Conservation (phyloP, 2,888 invertebrate genomes). For the Xestia c-nigrum region DNA sequence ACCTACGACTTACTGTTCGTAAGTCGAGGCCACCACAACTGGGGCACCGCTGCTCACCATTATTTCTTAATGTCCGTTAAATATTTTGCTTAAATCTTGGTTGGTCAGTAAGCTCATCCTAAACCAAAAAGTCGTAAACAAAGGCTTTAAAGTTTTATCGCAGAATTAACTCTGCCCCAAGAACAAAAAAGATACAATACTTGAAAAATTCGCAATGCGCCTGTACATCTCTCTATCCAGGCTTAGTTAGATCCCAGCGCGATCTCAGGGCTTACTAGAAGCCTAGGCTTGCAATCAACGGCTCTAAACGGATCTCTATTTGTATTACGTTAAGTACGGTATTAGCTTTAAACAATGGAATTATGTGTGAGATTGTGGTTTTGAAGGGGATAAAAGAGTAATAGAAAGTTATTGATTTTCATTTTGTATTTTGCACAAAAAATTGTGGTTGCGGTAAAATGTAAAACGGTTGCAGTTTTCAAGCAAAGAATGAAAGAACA, state of each 20-base stretch:
- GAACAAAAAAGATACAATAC: slow-evolving; percentile 21
- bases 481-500: no score
- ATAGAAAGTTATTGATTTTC: not conserved
- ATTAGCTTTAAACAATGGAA: slow-evolving; percentile 40
- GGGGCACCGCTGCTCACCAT: no score
- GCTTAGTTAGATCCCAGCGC: slow-evolving; percentile 61
- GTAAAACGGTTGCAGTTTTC: no score
- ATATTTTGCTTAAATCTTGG: not conserved
- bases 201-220: slow-evolving; percentile 57
- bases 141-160: slow-evolving; percentile 33
- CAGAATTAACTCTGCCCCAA: slow-evolving; percentile 28
- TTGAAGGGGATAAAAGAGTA: not conserved
- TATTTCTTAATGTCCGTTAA: not conserved
- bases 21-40: no score
- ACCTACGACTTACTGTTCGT: no score
- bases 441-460: not conserved
- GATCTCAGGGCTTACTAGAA: slow-evolving; percentile 60
- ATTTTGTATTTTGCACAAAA: not conserved
- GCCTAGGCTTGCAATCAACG: slow-evolving; percentile 65
- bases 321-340: slow-evolving; percentile 44
- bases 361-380: slow-evolving; percentile 8
- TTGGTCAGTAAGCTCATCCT: not conserved
- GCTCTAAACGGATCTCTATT: slow-evolving; percentile 57
- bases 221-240: slow-evolving; percentile 44
- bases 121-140: slow-evolving; percentile 7